These are phyloP conservation scores for Lepilemur ruficaudatus DNA, from an alignment of 2,797 vertebrate species.

Conservation along the genomic window DNA sequence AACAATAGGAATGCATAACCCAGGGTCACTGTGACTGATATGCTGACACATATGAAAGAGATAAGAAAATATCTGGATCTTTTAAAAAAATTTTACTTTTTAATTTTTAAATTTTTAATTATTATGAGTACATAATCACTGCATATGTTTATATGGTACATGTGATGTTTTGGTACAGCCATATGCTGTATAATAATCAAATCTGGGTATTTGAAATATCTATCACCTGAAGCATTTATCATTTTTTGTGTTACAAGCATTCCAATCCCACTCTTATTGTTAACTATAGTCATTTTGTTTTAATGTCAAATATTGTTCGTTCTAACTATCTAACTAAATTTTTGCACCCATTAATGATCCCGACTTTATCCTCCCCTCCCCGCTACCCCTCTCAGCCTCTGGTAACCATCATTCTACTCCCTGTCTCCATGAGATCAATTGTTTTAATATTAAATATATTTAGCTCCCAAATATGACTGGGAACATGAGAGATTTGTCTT, in stretches of 20 bases:
- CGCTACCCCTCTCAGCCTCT: not conserved
- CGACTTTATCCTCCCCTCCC: not conserved
- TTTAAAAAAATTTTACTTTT: not conserved
- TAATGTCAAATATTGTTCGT: not conserved
- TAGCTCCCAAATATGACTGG: not conserved
- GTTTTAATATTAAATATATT: not conserved
- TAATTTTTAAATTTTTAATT: not conserved
- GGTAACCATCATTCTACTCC: not conserved
- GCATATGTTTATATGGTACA: not conserved
- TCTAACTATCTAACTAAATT: not conserved
- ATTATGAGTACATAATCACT: not conserved
- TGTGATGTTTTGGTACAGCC: not conserved
- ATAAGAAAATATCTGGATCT: not conserved
- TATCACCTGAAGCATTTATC: not conserved
- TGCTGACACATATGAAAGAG: not conserved
- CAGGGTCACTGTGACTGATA: not conserved
- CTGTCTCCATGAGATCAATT: not conserved
- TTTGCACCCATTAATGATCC: not conserved
- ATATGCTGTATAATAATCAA: not conserved
- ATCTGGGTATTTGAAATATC: not conserved
- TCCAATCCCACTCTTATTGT: not conserved
- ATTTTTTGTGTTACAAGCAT: not conserved
- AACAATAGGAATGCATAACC: not conserved
- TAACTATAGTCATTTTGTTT: not conserved
- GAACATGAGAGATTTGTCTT: not conserved